Conservation (phyloP, 2,113 vertebrate genomes). For the Saccopteryx bilineata region DNA sequence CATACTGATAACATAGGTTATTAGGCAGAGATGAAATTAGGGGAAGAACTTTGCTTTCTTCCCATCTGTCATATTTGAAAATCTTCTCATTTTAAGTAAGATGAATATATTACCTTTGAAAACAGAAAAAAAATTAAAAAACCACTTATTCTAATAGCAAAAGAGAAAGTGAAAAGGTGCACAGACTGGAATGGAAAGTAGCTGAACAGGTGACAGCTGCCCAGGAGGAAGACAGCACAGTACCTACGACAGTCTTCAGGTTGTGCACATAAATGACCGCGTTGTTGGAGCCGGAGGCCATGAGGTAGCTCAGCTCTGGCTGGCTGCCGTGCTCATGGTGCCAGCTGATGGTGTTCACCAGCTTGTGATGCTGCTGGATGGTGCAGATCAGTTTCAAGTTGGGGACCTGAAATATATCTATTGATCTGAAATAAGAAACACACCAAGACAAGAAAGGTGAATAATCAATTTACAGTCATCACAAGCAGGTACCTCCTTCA, state of each 20-base stretch:
- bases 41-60: not conserved
- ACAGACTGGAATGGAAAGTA: not conserved
- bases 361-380: constrained; percentile 97
- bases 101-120: constrained; percentile 12
- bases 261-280: constrained; percentile 95
- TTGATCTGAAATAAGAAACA: constrained; percentile 89
- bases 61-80: constrained; percentile 11
- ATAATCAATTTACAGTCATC: constrained; percentile 17
- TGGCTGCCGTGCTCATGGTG: constrained; percentile 91
- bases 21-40: not conserved
- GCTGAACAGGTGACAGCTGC: not conserved
- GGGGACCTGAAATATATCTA: constrained; percentile 94
- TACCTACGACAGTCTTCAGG: constrained; percentile 91
- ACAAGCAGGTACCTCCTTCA: not conserved
- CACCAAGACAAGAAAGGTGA: constrained; percentile 49
- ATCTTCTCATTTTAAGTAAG: constrained; percentile 19
- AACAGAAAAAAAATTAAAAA: not conserved
- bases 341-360: constrained; percentile 95
- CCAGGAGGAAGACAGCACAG: constrained; percentile 15
- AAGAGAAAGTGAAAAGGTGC: not conserved
- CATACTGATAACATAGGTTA: not conserved
- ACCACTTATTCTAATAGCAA: constrained; percentile 38
- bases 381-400: constrained; percentile 92
- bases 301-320: constrained; percentile 89
- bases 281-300: constrained; percentile 97